Conservation (phyloP, 2,113 vertebrate genomes). For the Montifringilla adamsi region DNA sequence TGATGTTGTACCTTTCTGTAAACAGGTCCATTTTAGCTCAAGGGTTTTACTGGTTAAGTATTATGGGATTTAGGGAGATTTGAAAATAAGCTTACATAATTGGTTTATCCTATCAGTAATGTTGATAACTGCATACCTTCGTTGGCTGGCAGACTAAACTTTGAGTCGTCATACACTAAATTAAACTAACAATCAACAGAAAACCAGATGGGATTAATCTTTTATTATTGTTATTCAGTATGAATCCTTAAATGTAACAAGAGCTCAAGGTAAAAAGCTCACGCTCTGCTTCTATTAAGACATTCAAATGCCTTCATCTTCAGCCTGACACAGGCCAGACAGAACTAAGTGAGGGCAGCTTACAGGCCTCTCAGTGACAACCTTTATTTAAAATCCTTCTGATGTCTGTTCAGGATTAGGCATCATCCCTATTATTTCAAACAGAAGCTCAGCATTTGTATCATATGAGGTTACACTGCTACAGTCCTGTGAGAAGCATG, state of each 20-base stretch:
- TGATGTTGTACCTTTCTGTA: neutral
- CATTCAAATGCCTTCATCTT: neutral
- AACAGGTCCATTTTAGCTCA: neutral
- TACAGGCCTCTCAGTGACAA: neutral
- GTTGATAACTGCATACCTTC: slow-evolving; percentile 12
- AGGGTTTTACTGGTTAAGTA: neutral
- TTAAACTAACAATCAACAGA: neutral
- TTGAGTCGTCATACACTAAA: neutral
- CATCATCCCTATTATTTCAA: neutral
- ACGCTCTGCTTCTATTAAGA: neutral
- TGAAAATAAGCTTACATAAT: neutral
- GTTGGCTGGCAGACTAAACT: slow-evolving; percentile 9
- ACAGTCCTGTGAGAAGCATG: neutral
- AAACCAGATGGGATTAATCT: neutral
- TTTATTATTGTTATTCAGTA: slow-evolving; percentile 20
- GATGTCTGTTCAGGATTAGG: neutral
- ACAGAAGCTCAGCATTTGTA: neutral
- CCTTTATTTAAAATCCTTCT: neutral
- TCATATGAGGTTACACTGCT: neutral
- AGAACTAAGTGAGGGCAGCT: neutral
- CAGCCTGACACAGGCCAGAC: neutral
- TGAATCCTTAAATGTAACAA: neutral
- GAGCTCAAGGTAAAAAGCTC: neutral
- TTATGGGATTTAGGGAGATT: neutral
- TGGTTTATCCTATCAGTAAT: slow-evolving; percentile 13